Evolutionary conservation across 2,888 invertebrate species (phyloP).

Genomic region (Rotaria macrura): DNA sequence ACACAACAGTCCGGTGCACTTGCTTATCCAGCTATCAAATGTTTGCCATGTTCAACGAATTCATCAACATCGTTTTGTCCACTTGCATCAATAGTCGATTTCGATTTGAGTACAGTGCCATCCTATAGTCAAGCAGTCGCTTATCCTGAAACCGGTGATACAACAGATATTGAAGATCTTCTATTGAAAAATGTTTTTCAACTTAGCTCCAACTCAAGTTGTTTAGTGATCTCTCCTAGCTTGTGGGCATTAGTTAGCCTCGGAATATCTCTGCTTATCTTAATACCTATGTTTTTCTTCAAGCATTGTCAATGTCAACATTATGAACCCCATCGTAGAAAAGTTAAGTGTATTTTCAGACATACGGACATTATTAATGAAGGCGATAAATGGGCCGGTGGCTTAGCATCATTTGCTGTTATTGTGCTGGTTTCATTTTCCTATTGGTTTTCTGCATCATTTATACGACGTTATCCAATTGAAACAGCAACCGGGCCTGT

Average conservation of each 20-base stretch:
- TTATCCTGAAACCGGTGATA: not conserved
- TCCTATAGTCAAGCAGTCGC: not conserved
- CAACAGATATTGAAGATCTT: not conserved
- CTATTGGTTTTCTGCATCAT: not conserved
- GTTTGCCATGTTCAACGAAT: not conserved
- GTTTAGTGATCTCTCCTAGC: not conserved
- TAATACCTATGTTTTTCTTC: not conserved
- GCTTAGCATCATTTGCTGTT: not conserved
- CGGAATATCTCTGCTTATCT: not conserved
- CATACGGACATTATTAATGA: not conserved
- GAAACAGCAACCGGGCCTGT: not conserved
- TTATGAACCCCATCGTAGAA: not conserved
- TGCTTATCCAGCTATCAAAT: not conserved
- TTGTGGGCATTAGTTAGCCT: not conserved
- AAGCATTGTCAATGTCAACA: not conserved
- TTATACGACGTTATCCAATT: not conserved
- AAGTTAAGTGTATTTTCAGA: not conserved
- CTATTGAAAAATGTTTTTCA: not conserved
- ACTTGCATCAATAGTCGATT: not conserved
- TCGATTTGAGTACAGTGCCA: not conserved
- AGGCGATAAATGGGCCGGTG: not conserved
- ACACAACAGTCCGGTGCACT: not conserved
- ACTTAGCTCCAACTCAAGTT: not conserved
- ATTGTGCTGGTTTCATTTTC: not conserved
- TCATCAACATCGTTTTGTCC: not conserved